Evolutionary conservation across 2,888 invertebrate species (phyloP).

Genomic region (Euphydryas editha): DNA sequence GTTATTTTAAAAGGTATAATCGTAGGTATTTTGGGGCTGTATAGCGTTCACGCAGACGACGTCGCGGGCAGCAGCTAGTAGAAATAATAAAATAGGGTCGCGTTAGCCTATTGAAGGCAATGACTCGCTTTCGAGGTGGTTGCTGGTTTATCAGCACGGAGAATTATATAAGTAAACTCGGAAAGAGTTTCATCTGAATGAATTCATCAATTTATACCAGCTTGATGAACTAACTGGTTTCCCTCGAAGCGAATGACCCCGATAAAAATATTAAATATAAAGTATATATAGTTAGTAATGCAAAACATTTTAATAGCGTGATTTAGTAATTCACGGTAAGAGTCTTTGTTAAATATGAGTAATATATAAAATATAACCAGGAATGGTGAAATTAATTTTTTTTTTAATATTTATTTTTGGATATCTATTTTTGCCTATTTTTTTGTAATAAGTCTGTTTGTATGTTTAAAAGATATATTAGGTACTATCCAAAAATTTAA

Average conservation of each 20-base stretch:
- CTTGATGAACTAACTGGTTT: conserved; percentile 4
- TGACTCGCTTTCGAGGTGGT: background rate
- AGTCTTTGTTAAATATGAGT: background rate
- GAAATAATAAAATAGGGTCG: background rate
- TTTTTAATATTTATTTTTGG: no score
- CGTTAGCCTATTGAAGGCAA: background rate
- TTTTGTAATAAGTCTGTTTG: no score
- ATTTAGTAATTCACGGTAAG: background rate
- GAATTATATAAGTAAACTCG: conserved; percentile 4
- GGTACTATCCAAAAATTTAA: no score
- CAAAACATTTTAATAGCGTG: conserved; percentile 9
- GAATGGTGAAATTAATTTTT: no score
- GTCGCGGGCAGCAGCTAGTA: no score
- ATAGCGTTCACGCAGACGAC: no score
- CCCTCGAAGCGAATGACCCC: conserved; percentile 9
- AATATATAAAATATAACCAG: no score
- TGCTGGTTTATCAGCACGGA: no score
- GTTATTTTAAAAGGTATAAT: no score
- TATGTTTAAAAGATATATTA: no score
- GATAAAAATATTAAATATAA: background rate
- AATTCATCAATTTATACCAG: background rate
- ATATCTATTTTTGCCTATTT: no score
- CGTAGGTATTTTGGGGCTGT: no score
- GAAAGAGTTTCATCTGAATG: conserved; percentile 3
- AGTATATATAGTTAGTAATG: background rate